Evolutionary conservation across 2,797 vertebrate genomes (phyloP).

Genomic region (Sebastes kiyomatsui): DNA sequence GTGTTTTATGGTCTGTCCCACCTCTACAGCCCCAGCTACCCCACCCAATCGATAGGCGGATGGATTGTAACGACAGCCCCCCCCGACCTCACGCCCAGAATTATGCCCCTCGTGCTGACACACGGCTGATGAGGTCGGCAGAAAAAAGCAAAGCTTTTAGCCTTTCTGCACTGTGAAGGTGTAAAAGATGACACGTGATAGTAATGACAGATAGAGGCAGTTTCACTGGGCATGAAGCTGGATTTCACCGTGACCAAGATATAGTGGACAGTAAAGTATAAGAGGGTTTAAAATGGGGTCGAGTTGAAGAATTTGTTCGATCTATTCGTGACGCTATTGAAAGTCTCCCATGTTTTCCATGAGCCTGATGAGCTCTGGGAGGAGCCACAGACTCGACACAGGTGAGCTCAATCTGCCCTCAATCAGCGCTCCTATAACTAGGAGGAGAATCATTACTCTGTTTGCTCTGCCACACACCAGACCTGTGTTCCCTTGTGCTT

Average conservation of each 20-base stretch:
- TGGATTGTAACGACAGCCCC: slow-evolving; percentile 66
- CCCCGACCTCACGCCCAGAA: slow-evolving; percentile 55
- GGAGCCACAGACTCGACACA: neutral
- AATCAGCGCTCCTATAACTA: neutral
- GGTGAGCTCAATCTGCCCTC: neutral
- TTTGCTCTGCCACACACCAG: neutral
- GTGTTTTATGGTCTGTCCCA: slow-evolving; percentile 66
- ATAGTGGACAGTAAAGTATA: slow-evolving; percentile 31
- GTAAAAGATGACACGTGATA: slow-evolving; percentile 63
- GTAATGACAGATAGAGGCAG: slow-evolving; percentile 56
- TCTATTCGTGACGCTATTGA: slow-evolving; percentile 1
- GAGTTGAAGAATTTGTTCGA: slow-evolving; percentile 16
- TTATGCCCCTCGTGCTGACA: slow-evolving; percentile 68
- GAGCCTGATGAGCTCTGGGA: no score
- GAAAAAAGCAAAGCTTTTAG: slow-evolving; percentile 63
- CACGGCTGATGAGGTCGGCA: slow-evolving; percentile 73
- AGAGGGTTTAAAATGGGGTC: slow-evolving; percentile 12
- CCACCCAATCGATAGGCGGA: slow-evolving; percentile 69
- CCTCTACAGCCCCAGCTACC: slow-evolving; percentile 34
- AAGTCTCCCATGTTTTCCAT: neutral
- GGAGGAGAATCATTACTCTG: neutral
- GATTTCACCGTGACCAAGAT: slow-evolving; percentile 28
- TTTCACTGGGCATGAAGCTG: slow-evolving; percentile 37
- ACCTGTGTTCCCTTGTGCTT: neutral
- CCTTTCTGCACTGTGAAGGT: slow-evolving; percentile 46